A percentile compares a stretch with the other conserved stretches of the same genome.
These are phyloP conservation scores for Zaprionus nigranus DNA, from an alignment of 1,140 invertebrate genomes.

Conservation along the genomic window DNA sequence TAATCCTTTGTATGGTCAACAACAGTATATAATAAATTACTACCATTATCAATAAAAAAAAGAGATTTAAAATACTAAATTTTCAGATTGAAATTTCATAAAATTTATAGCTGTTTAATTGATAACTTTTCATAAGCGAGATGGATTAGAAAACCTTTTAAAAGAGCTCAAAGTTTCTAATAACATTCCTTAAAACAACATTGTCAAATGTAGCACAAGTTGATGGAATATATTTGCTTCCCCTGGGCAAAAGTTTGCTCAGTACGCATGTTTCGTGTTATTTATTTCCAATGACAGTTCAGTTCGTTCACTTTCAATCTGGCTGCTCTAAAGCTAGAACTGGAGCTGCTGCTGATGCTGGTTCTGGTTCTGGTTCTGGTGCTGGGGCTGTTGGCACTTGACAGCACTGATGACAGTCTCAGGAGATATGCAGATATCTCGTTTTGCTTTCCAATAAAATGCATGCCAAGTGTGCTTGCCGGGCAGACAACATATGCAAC, in stretches of 20 bases:
- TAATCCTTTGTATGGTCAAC: neutral
- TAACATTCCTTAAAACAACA: neutral
- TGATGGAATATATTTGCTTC: neutral
- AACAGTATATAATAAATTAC: neutral
- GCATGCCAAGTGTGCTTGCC: slow-evolving; percentile 45
- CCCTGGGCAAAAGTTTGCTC: neutral
- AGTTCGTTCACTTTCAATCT: neutral
- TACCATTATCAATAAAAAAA: neutral
- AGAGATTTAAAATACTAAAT: neutral
- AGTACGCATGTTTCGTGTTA: slow-evolving; percentile 1
- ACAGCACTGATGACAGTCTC: slow-evolving; percentile 42
- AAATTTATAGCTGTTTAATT: neutral
- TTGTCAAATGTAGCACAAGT: neutral
- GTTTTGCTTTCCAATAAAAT: slow-evolving; percentile 51
- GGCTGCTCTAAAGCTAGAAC: neutral
- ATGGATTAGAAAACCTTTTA: neutral
- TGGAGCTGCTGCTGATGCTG: neutral
- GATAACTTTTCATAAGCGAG: neutral
- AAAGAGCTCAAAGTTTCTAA: neutral
- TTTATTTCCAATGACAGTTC: slow-evolving; percentile 7
- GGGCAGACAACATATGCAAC: slow-evolving; percentile 46
- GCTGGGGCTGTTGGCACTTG: slow-evolving; percentile 51
- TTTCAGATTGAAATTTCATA: neutral
- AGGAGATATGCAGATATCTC: slow-evolving; percentile 63
- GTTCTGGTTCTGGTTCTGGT: too few relatives aligned